Base-by-base conservation (phyloP, 2,888 invertebrate genomes). In the Salpingus planirostris region DNA sequence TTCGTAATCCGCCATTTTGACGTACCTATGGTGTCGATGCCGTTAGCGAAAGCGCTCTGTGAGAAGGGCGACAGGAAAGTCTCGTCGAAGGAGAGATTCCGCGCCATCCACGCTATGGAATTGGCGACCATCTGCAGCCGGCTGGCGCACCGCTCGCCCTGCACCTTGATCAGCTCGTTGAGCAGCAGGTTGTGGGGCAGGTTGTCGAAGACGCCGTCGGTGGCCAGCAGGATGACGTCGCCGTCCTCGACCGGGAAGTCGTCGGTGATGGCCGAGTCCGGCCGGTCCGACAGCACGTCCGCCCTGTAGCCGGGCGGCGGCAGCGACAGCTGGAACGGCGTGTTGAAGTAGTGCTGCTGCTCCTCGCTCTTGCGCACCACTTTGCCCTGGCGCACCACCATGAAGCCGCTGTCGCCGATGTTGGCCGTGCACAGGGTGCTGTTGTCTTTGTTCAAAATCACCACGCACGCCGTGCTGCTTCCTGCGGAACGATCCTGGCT, bases 151-250 rank as follows among this genome's bases (percentile, higher is more conserved):
- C 71, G 68, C 52, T 78, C 79, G 5, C 81, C 81, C 57, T 80
- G 76, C 33, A 76, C 79, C 63, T 81, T 77, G 47, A 76, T 69
- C 66, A 96, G 74, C 66, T 92, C 89, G 28, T 84, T 81, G 48
- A 95, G 72, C 54, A 97, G 76, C 60, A 93, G 74, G 46, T 83
- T 80, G 55, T 91, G 91, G 38, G 93, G 92, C 52, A 97, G 82
- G 69, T 97, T 97, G 69, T 98, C 97, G 69, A 97, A 98, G 33
- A 98, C 88, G 31, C 97, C 97, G 67, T 98, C 97, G 1, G 97
- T 97, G 13, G 95, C 97, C 31, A 96, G 78, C 21, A 96, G 73
- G 55, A 96, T 89, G 30, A 90, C 88, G 66, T 96, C 96, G 29
- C 95, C 93, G 57, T 91, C 86, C 64, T 88, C 82, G 3, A 88